Evolutionary conservation across 2,888 invertebrate genomes (phyloP).

Genomic region (Drosophila anceps): DNA sequence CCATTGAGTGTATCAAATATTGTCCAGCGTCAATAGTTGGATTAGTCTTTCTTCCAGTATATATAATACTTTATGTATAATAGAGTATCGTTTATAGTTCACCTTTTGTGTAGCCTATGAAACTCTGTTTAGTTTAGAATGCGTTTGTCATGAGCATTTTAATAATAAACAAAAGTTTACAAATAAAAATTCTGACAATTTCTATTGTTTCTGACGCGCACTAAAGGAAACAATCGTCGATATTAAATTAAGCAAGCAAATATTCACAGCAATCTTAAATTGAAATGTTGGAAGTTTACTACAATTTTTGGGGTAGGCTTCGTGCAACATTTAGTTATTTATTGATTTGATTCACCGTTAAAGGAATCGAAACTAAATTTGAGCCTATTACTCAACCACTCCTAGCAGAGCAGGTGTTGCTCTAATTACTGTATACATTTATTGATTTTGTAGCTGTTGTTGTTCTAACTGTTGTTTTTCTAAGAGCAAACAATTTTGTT

Average conservation of each 20-base stretch:
- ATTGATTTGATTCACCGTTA: slow-evolving; percentile 7
- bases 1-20: not conserved
- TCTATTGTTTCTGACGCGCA: too few relatives aligned
- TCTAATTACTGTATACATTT: not conserved
- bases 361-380: slow-evolving; percentile 33
- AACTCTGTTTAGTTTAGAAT: too few relatives aligned
- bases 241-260: not conserved
- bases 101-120: too few relatives aligned
- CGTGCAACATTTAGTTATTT: not conserved
- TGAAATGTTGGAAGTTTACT: not conserved
- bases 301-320: not conserved
- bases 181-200: too few relatives aligned
- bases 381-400: slow-evolving; percentile 6
- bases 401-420: not conserved
- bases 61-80: too few relatives aligned
- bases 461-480: slow-evolving; percentile 7
- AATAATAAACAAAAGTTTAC: too few relatives aligned
- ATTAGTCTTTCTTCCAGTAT: not conserved
- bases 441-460: slow-evolving; percentile 35
- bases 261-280: not conserved
- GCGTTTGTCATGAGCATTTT: too few relatives aligned
- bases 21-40: too few relatives aligned
- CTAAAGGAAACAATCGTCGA: too few relatives aligned
- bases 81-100: too few relatives aligned
- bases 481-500: slow-evolving; percentile 68